Conservation (phyloP, 2,113 vertebrate genomes). For the Pelecanus crispus region DNA sequence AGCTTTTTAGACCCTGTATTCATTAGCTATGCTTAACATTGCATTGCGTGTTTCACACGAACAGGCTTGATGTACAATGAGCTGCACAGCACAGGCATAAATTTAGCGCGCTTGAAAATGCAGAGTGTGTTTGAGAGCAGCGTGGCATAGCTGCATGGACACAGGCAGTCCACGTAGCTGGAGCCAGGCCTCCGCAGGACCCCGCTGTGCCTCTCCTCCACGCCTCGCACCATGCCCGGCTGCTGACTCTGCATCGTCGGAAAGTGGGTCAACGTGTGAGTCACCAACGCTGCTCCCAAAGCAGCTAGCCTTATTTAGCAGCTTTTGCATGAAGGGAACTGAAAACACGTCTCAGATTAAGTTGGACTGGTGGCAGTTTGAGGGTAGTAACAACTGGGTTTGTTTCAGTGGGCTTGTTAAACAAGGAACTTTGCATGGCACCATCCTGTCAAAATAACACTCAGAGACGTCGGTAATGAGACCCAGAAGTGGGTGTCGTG, state of each 20-base stretch:
- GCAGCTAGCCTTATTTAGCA: not conserved
- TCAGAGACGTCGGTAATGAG: not conserved
- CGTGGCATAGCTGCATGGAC: accelerated
- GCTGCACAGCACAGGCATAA: no score
- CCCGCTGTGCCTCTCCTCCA: accelerated
- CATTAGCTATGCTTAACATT: not conserved
- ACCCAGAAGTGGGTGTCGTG: not conserved
- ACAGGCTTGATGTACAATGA: not conserved
- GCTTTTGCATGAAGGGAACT: not conserved
- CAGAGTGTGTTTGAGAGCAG: not conserved
- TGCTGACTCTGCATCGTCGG: not conserved
- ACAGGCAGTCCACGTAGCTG: accelerated
- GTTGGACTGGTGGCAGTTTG: not conserved
- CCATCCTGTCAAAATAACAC: not conserved
- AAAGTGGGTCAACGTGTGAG: accelerated
- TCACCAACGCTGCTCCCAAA: not conserved
- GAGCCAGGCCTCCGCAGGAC: not conserved
- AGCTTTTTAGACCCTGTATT: not conserved
- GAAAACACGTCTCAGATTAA: not conserved
- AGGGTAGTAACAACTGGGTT: not conserved
- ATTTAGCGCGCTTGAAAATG: not conserved
- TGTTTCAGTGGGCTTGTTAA: not conserved
- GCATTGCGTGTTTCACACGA: not conserved
- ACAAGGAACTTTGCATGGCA: not conserved
- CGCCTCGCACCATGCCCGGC: accelerated